A percentile compares a stretch with the other conserved stretches of the same genome.
Evolutionary conservation across 2,113 vertebrate genomes (phyloP).

Genomic region (Perca schrenkii): DNA sequence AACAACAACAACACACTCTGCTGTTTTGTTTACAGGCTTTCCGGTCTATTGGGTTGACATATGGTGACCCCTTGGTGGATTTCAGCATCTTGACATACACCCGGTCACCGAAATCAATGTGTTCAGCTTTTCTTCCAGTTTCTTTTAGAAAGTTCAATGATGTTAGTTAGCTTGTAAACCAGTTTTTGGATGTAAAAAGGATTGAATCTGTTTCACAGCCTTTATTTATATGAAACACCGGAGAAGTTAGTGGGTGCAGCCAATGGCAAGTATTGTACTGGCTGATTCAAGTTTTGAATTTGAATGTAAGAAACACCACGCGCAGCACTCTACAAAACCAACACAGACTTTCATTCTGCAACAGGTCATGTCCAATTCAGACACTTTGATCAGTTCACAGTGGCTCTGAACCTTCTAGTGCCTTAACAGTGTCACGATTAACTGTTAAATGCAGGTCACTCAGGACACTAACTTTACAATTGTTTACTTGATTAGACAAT

Average conservation of each 20-base stretch:
- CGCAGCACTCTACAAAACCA: background rate
- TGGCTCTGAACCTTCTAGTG: background rate
- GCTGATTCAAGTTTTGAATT: background rate
- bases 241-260: conserved; percentile 34
- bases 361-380: background rate
- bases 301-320: background rate
- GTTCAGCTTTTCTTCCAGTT: conserved; percentile 27
- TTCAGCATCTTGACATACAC: conserved; percentile 39
- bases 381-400: background rate
- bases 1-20: conserved; percentile 51
- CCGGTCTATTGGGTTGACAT: conserved; percentile 25
- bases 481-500: background rate
- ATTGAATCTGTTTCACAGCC: conserved; percentile 40
- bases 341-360: background rate
- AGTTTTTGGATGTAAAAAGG: conserved; percentile 48
- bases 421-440: background rate
- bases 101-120: conserved; percentile 34
- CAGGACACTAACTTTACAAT: background rate
- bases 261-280: background rate
- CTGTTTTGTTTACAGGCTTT: conserved; percentile 58
- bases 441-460: too few relatives aligned
- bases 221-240: conserved; percentile 39
- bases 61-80: conserved; percentile 33
- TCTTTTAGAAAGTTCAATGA: conserved; percentile 60
- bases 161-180: conserved; percentile 45